Conservation (phyloP, 2,113 vertebrate species). For the Nyctereutes procyonoides region DNA sequence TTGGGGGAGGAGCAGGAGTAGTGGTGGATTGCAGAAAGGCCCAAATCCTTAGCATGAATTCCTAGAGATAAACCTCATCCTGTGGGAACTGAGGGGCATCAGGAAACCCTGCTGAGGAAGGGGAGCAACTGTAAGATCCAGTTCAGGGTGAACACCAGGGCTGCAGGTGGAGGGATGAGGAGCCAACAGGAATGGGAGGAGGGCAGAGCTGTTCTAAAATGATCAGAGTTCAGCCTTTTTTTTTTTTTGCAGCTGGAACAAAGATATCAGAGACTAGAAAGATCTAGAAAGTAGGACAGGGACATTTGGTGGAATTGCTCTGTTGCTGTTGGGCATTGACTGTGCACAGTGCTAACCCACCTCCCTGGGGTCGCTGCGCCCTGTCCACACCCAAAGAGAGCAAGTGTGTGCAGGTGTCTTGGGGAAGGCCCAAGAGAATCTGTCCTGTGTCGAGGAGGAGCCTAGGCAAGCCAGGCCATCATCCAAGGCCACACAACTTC, state of each 20-base stretch:
- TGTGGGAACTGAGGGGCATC: background rate
- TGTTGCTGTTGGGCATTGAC: background rate
- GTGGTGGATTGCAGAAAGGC: background rate
- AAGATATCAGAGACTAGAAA: background rate
- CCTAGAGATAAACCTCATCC: background rate
- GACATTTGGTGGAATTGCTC: background rate
- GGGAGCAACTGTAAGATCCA: background rate
- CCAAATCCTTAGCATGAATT: background rate
- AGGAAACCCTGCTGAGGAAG: background rate
- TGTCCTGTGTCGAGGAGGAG: background rate
- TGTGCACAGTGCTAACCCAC: background rate
- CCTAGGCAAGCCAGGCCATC: background rate
- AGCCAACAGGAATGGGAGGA: background rate
- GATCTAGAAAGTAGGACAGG: background rate
- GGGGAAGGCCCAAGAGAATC: background rate
- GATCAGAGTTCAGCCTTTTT: background rate
- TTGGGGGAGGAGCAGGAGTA: background rate
- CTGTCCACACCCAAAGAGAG: background rate
- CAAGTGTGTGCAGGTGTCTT: background rate
- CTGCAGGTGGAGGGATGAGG: background rate
- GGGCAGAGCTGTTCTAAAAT: background rate
- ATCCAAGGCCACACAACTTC: background rate
- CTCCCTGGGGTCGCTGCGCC: background rate
- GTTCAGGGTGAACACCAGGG: background rate
- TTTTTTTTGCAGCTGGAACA: background rate